Conservation (phyloP, 2,888 invertebrate genomes). For the Meghimatium bilineatum region DNA sequence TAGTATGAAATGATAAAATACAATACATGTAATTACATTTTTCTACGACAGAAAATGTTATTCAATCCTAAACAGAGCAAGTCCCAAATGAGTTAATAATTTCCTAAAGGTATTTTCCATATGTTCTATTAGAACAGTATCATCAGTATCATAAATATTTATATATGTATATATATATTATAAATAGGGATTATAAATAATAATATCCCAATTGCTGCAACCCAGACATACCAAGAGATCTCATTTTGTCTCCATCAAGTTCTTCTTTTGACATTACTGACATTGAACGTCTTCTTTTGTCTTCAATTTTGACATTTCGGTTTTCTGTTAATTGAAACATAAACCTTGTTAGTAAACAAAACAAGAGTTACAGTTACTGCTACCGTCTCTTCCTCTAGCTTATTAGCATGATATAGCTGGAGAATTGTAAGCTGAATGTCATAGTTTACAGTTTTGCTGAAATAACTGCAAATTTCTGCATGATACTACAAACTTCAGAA, state of each 20-base stretch:
- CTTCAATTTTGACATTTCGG: background rate
- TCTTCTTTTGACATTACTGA: conserved; percentile 14
- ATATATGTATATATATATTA: too few relatives aligned
- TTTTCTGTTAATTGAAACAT: background rate
- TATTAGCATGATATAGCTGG: too few relatives aligned
- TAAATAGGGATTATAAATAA: background rate
- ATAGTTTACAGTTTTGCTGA: too few relatives aligned
- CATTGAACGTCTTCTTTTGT: conserved; percentile 6
- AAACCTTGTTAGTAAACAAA: background rate
- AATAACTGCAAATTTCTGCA: too few relatives aligned
- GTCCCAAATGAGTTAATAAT: background rate
- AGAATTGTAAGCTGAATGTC: too few relatives aligned
- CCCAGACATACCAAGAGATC: background rate
- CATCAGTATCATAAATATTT: too few relatives aligned
- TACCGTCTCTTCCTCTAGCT: background rate
- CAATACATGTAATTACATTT: background rate
- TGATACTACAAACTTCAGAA: too few relatives aligned
- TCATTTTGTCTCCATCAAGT: background rate
- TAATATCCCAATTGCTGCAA: background rate
- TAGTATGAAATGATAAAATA: background rate
- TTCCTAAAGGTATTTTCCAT: background rate
- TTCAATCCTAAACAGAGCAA: too few relatives aligned
- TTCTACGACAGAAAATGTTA: background rate
- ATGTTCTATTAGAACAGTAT: too few relatives aligned
- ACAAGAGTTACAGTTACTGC: background rate